Evolutionary conservation across 2,888 invertebrate species (phyloP), one percentile per base, ranked within the genome.

Genomic region (Calliphora vomitoria): DNA sequence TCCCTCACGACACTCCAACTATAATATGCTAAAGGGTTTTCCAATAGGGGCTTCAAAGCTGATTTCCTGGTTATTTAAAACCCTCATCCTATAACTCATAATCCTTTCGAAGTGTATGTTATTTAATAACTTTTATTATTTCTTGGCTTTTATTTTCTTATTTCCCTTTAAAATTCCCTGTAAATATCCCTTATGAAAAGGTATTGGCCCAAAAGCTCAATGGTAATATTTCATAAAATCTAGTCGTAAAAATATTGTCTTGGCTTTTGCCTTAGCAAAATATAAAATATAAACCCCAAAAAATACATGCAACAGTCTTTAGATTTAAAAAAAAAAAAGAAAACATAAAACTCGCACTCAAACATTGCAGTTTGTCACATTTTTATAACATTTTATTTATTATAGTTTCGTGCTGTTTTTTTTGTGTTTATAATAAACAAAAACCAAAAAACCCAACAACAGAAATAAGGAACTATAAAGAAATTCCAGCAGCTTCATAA

Each of bases 371-470:
- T 88, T 85, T 85, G 80, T 88, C 82, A 80, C 82, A 88, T 85
- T 85, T 85, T 85, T 88, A 85, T 76, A 85, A 79, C 80, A 85
- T 88, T 85, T 85, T 80, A 85, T 88, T 80, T 85, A 88, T 85
- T 82, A 85, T 50, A 25, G 74, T 75, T 78, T 82, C 35, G 35
- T 72, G 71, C 60, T 35, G 50, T 64, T 47, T 50, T 50, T 15
- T 62, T 78, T 64, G 72, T 18, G 41, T 53, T 64, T 44, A 44
- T 6, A 44, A 13, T 15, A 64, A 58, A 50, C 55, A 25, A 60
- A 25, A 47, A 68, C 25, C 25, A 25, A 25, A 25, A n/a, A 25
- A 25, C 2, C 25, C 25, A 25, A 25, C 35, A 35, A 5, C 8
- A 47, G 6, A 69, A 50, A 47, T 11, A 35, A 82, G n/a, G 8